Evolutionary conservation across 2,888 invertebrate genomes (phyloP).

Genomic region (Microplitis manilae): DNA sequence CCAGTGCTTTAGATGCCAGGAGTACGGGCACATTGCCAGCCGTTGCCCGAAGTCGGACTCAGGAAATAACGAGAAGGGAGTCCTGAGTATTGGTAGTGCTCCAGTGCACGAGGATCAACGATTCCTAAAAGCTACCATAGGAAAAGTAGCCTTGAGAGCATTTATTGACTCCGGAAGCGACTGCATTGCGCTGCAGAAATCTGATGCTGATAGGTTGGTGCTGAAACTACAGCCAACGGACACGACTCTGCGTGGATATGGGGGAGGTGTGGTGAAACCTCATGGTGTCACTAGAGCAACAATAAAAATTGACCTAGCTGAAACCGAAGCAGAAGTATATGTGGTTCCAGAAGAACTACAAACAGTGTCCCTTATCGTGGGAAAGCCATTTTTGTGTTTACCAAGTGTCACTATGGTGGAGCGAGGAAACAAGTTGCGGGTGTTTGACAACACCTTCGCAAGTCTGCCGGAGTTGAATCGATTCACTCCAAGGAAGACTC

Average conservation of each 20-base stretch:
- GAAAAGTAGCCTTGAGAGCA: slow-evolving; percentile 19
- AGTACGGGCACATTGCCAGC: slow-evolving; percentile 26
- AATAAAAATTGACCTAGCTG: slow-evolving; percentile 35
- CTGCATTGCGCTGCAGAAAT: slow-evolving; percentile 35
- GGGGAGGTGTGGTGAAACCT: slow-evolving; percentile 21
- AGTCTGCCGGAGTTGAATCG: slow-evolving; percentile 33
- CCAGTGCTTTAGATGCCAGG: slow-evolving; percentile 16
- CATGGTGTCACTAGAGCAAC: slow-evolving; percentile 22
- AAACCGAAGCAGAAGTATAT: slow-evolving; percentile 25
- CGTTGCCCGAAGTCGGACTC: slow-evolving; percentile 18
- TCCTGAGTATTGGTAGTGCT: slow-evolving; percentile 26
- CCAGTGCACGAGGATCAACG: background rate
- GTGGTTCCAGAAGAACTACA: slow-evolving; percentile 36
- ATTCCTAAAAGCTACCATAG: slow-evolving; percentile 26
- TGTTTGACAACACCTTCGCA: slow-evolving; percentile 35
- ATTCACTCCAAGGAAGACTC: slow-evolving; percentile 31
- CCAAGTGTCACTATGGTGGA: slow-evolving; percentile 37
- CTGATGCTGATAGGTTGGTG: slow-evolving; percentile 29
- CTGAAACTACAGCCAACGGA: slow-evolving; percentile 31
- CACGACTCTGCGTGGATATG: slow-evolving; percentile 31
- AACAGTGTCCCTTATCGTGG: slow-evolving; percentile 35
- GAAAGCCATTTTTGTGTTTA: slow-evolving; percentile 34
- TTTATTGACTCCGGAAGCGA: slow-evolving; percentile 35
- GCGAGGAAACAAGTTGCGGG: slow-evolving; percentile 27
- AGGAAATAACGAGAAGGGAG: slow-evolving; percentile 20